phyloP scores from a whole-genome alignment of 2,888 invertebrate species.

The Hololepta plana region DNA sequence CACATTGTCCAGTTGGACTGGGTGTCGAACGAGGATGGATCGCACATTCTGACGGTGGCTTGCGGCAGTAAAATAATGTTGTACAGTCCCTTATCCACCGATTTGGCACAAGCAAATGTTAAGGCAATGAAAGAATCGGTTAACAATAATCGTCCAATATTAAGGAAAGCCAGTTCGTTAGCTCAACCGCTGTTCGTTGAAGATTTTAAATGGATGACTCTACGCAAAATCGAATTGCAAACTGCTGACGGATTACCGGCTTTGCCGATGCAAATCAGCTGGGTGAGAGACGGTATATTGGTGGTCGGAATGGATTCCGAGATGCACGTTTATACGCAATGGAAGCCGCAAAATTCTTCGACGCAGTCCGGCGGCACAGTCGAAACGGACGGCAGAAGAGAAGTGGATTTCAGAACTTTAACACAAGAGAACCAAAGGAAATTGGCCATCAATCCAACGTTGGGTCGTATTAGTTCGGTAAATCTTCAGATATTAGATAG shows the following conservation, averaged over 20 bases:
- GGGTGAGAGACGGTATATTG: conserved; percentile 95
- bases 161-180: conserved; percentile 80
- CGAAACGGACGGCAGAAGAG: conserved; percentile 36
- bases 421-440: conserved; percentile 48
- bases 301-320: conserved; percentile 99
- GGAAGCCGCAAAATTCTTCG: conserved; percentile 53
- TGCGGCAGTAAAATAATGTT: conserved; percentile 85
- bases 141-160: conserved; percentile 63
- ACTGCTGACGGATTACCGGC: conserved; percentile 94
- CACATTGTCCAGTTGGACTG: conserved; percentile 93
- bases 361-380: conserved; percentile 33
- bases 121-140: conserved; percentile 55
- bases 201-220: conserved; percentile 92
- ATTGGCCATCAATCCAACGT: conserved; percentile 54
- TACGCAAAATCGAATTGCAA: conserved; percentile 73
- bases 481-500: conserved; percentile 63
- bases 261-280: conserved; percentile 94
- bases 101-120: conserved; percentile 85
- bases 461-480: conserved; percentile 69
- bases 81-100: conserved; percentile 86
- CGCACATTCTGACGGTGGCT: conserved; percentile 91
- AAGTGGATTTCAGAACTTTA: conserved; percentile 47
- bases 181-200: conserved; percentile 80
- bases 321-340: conserved; percentile 98
- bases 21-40: conserved; percentile 98